phyloP scores from a whole-genome alignment of 2,113 vertebrate species.

The Chamaetylas fuelleborni region DNA sequence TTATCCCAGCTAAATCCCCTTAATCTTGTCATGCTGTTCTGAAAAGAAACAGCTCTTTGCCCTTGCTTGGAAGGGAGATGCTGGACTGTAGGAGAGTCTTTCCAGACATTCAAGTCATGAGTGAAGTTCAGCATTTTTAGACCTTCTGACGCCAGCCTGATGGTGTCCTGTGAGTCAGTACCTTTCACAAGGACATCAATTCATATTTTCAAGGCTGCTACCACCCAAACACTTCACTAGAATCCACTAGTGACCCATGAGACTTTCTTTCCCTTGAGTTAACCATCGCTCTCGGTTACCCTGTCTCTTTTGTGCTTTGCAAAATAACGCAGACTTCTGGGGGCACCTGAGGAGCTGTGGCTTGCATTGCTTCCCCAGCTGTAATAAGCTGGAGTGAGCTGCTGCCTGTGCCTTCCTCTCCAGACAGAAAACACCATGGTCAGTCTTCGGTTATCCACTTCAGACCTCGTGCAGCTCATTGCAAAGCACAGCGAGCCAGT shows the following conservation, averaged over 20 bases:
- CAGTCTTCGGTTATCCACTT: background rate
- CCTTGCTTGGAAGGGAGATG: background rate
- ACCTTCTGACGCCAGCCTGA: background rate
- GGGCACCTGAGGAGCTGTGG: background rate
- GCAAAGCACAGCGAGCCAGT: background rate
- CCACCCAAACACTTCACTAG: background rate
- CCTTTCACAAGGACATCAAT: background rate
- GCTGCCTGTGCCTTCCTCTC: background rate
- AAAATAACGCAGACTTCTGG: background rate
- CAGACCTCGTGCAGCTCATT: accelerated
- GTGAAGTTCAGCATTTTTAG: background rate
- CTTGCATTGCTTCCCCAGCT: background rate
- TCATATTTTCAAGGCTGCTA: background rate
- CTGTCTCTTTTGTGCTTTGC: background rate
- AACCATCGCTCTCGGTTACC: background rate
- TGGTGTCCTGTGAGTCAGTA: background rate
- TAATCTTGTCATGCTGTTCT: background rate
- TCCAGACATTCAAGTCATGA: background rate
- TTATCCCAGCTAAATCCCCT: background rate
- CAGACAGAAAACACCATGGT: background rate
- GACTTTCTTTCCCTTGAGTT: background rate
- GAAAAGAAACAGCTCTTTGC: background rate
- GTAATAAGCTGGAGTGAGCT: accelerated
- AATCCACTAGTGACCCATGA: background rate
- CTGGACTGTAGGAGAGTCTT: background rate